Conservation (phyloP, 2,113 vertebrate genomes). For the Lamprotornis superbus region DNA sequence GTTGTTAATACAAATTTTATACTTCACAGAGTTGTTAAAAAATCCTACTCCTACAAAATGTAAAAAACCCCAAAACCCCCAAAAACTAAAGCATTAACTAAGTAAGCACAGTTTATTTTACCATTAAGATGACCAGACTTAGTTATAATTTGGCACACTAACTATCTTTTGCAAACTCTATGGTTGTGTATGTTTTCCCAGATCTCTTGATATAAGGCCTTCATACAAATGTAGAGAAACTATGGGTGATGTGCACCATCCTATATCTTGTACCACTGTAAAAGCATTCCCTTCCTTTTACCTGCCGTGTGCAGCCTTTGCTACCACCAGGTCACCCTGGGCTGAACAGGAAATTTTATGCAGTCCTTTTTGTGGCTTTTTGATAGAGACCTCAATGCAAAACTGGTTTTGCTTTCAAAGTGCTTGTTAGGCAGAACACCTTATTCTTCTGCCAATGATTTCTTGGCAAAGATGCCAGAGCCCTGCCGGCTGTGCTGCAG, state of each 20-base stretch:
- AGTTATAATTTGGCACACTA: background rate
- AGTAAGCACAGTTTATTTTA: background rate
- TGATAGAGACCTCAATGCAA: background rate
- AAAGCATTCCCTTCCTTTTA: background rate
- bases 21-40: background rate
- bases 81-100: background rate
- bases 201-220: background rate
- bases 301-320: background rate
- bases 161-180: background rate
- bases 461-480: background rate
- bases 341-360: background rate
- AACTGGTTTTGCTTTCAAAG: background rate
- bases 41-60: background rate
- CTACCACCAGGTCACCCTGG: background rate
- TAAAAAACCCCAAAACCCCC: accelerated
- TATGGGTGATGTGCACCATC: background rate
- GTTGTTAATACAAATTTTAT: background rate
- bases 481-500: background rate
- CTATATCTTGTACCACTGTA: background rate
- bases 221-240: background rate
- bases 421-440: background rate
- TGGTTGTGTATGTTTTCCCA: background rate
- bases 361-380: background rate
- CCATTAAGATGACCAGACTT: background rate
- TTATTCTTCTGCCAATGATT: background rate